Conservation (phyloP, 2,888 invertebrate genomes). For the Habrosyne pyritoides region DNA sequence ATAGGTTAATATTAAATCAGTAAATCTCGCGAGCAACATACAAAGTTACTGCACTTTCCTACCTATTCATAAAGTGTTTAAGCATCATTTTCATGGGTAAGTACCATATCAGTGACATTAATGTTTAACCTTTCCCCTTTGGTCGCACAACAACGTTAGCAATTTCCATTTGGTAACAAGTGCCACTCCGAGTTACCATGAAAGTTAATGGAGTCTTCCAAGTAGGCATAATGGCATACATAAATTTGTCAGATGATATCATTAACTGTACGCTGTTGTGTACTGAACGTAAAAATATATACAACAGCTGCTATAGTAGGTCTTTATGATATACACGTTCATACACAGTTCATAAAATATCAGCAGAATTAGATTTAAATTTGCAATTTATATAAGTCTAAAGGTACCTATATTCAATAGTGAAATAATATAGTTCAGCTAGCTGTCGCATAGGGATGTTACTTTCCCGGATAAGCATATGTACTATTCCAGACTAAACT, state of each 20-base stretch:
- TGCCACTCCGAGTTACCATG: slow-evolving; percentile 18
- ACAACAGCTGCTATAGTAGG: neutral
- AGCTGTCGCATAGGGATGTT: too few species aligned
- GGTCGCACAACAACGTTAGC: neutral
- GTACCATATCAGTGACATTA: neutral
- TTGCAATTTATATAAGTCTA: too few species aligned
- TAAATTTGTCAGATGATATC: slow-evolving; percentile 17
- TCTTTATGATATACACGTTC: too few species aligned
- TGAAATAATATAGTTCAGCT: too few species aligned
- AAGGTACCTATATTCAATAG: too few species aligned
- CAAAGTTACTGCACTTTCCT: neutral
- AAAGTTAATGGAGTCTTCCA: slow-evolving; percentile 30
- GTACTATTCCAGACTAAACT: too few species aligned
- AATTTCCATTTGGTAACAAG: slow-evolving; percentile 9
- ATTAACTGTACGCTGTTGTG: slow-evolving; percentile 7
- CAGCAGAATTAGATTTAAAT: too few species aligned
- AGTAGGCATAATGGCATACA: slow-evolving; percentile 23
- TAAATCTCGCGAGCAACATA: too few species aligned
- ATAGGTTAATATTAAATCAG: too few species aligned
- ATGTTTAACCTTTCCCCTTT: neutral
- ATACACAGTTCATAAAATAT: too few species aligned
- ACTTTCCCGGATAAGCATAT: too few species aligned
- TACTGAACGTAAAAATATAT: neutral
- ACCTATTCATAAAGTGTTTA: neutral
- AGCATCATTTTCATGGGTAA: neutral